phyloP scores from a whole-genome alignment of 2,113 vertebrate genomes.

The Psettodes erumei region DNA sequence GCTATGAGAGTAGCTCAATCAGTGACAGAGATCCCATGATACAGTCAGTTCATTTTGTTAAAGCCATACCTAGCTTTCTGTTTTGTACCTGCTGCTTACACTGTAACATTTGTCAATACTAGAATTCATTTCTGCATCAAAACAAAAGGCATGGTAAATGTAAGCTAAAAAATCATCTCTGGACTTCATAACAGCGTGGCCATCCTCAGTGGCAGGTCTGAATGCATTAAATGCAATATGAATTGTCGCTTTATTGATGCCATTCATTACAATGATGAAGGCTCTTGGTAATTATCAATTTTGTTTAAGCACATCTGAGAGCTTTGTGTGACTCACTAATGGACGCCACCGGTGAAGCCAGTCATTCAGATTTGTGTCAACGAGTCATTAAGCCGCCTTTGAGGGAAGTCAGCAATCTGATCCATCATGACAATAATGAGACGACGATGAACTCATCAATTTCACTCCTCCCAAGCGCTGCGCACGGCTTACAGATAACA shows the following conservation, averaged over 20 bases:
- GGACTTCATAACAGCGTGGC: conserved; percentile 49
- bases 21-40: conserved; percentile 30
- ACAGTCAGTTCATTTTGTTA: conserved; percentile 17
- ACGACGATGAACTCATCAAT: conserved; percentile 82
- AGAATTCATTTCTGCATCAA: conserved; percentile 40
- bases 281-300: conserved; percentile 81
- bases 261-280: conserved; percentile 81
- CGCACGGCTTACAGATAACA: conserved; percentile 41
- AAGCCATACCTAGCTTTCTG: conserved; percentile 11
- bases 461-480: conserved; percentile 69
- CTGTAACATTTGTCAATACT: conserved; percentile 26
- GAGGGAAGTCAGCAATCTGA: conserved; percentile 83
- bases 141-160: conserved; percentile 61
- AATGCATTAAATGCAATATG: conserved; percentile 74
- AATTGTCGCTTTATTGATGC: conserved; percentile 75
- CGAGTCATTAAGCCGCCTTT: conserved; percentile 85
- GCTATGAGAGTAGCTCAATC: conserved; percentile 34
- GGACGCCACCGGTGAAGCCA: conserved; percentile 75
- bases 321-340: conserved; percentile 77
- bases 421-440: conserved; percentile 85
- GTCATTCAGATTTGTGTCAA: conserved; percentile 81
- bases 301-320: conserved; percentile 80
- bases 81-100: conserved; percentile 25
- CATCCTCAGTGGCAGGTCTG: conserved; percentile 46
- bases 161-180: conserved; percentile 55